Conservation (phyloP, 92 coral and sea anemone genomes). For the Galaxea fascicularis region DNA sequence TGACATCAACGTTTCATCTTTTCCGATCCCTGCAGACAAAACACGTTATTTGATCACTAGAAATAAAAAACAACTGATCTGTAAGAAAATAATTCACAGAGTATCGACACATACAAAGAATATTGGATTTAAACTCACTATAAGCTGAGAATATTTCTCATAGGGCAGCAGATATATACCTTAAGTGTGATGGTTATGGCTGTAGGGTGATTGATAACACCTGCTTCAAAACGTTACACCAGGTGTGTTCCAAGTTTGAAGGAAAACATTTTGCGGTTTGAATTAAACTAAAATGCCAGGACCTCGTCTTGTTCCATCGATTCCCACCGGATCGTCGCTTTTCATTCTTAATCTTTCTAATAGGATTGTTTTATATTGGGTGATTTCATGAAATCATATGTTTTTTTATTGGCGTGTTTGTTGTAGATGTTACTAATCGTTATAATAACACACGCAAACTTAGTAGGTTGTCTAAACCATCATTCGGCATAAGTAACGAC, state of each 20-base stretch:
- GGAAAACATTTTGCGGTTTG: not conserved
- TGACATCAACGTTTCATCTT: slow-evolving; percentile 4
- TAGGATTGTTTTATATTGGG: not conserved
- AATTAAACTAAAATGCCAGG: not conserved
- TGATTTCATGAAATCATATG: not conserved
- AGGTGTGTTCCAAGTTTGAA: not conserved
- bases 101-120: not conserved
- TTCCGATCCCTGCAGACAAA: not conserved
- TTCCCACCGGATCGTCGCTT: no score
- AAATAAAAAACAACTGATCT: not conserved
- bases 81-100: not conserved
- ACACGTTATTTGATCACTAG: slow-evolving; percentile 12
- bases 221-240: slow-evolving; percentile 2
- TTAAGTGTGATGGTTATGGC: not conserved
- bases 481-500: not conserved
- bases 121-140: not conserved
- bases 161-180: not conserved
- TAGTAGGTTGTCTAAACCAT: not conserved
- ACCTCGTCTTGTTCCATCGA: not conserved
- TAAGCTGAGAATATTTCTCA: not conserved
- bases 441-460: not conserved
- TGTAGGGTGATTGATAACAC: not conserved
- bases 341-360: not conserved
- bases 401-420: not conserved
- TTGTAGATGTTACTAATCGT: not conserved